phyloP scores from a whole-genome alignment of 2,888 invertebrate genomes.

The Drosophila ezoana region DNA sequence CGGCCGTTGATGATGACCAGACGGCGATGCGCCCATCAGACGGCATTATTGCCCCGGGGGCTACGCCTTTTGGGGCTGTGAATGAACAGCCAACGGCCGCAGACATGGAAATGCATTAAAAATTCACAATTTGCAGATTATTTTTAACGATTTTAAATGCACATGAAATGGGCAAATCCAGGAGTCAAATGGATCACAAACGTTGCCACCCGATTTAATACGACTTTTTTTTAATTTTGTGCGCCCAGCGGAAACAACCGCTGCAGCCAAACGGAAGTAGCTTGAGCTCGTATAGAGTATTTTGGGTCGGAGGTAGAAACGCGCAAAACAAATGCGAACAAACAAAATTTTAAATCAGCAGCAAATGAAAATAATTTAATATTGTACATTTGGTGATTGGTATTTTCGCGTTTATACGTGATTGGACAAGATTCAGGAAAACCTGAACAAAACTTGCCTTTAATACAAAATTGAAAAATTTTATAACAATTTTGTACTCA shows the following conservation, averaged over 20 bases:
- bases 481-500: too few species aligned
- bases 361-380: slow-evolving; percentile 59
- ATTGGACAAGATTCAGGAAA: too few species aligned
- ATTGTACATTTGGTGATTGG: slow-evolving; percentile 19
- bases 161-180: slow-evolving; percentile 56
- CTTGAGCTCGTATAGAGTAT: slow-evolving; percentile 30
- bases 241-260: slow-evolving; percentile 42
- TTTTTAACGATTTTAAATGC: slow-evolving; percentile 81
- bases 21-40: slow-evolving; percentile 66
- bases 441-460: not conserved
- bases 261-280: slow-evolving; percentile 51
- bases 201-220: slow-evolving; percentile 22
- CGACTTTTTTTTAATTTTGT: not conserved
- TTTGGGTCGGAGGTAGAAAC: not conserved
- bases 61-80: slow-evolving; percentile 49
- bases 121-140: slow-evolving; percentile 79
- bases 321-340: slow-evolving; percentile 27
- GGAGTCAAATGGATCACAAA: slow-evolving; percentile 64
- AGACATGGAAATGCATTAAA: slow-evolving; percentile 78
- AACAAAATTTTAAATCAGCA: slow-evolving; percentile 33
- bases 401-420: slow-evolving; percentile 2
- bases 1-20: slow-evolving; percentile 50
- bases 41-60: slow-evolving; percentile 61
- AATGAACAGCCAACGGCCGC: slow-evolving; percentile 44
- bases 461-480: not conserved